phyloP scores from a whole-genome alignment of 1,140 invertebrate genomes.

The Neotoxoptera formosana region DNA sequence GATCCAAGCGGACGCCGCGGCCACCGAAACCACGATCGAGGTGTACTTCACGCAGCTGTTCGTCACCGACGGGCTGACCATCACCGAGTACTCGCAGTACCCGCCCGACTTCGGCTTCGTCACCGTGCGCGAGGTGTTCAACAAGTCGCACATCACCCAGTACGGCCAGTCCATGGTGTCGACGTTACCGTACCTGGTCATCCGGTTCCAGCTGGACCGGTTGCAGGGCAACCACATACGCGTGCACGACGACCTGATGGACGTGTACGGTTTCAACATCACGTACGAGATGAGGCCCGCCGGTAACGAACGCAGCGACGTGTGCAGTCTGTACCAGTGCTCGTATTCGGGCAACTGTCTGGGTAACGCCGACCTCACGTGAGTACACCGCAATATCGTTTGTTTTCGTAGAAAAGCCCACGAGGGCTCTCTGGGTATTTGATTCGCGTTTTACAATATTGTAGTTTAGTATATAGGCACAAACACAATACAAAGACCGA shows the following conservation, averaged over 20 bases:
- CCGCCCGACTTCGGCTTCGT: not conserved
- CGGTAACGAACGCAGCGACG: slow-evolving; percentile 65
- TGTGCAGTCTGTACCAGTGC: slow-evolving; percentile 80
- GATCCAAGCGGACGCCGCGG: slow-evolving; percentile 71
- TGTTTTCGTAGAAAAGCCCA: not conserved
- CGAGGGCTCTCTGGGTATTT: too few relatives aligned
- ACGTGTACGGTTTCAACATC: slow-evolving; percentile 91
- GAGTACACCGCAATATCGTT: slow-evolving; percentile 63
- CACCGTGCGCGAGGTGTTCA: slow-evolving; percentile 42
- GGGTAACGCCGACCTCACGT: slow-evolving; percentile 74
- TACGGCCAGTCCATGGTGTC: slow-evolving; percentile 74
- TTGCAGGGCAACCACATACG: slow-evolving; percentile 84
- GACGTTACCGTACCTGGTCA: slow-evolving; percentile 77
- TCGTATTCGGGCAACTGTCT: slow-evolving; percentile 85
- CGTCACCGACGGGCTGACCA: slow-evolving; percentile 78
- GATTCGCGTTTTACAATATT: too few relatives aligned
- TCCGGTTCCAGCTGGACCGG: slow-evolving; percentile 76
- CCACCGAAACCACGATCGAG: slow-evolving; percentile 72
- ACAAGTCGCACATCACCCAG: slow-evolving; percentile 68
- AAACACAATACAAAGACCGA: too few relatives aligned
- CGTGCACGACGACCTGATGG: slow-evolving; percentile 78
- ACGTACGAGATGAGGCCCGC: slow-evolving; percentile 77
- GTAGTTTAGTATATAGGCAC: too few relatives aligned
- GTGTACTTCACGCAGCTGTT: slow-evolving; percentile 89
- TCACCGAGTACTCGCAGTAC: slow-evolving; percentile 75